Conservation (phyloP, 2,113 vertebrate species). For the Centropus bengalensis region DNA sequence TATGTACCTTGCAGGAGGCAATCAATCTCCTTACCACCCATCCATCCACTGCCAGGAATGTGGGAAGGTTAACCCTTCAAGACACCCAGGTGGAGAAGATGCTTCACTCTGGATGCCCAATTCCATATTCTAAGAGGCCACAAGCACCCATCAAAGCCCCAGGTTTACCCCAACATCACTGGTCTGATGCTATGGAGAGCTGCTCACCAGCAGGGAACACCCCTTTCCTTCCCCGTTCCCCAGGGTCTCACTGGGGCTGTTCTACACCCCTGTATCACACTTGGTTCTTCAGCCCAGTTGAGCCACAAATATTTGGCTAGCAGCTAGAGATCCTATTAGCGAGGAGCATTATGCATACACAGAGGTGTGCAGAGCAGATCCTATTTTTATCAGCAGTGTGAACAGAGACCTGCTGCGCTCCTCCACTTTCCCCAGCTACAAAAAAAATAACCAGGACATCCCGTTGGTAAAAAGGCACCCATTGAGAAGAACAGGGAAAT, state of each 20-base stretch:
- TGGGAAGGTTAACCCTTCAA: neutral
- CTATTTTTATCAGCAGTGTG: rapidly evolving
- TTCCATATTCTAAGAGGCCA: neutral
- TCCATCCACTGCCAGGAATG: neutral
- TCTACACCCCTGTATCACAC: neutral
- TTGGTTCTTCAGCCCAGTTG: neutral
- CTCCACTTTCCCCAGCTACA: neutral
- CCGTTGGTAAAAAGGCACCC: neutral
- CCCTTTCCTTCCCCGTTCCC: neutral
- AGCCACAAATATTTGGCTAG: neutral
- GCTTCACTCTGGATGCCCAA: neutral
- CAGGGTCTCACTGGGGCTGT: rapidly evolving
- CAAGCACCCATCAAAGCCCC: rapidly evolving
- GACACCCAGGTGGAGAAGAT: neutral
- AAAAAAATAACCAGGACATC: neutral
- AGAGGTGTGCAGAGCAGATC: rapidly evolving
- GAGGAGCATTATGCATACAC: rapidly evolving
- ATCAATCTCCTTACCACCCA: neutral
- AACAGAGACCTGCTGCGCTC: neutral
- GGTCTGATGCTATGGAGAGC: neutral
- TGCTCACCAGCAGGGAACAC: neutral
- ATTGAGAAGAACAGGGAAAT: neutral
- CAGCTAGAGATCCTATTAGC: rapidly evolving
- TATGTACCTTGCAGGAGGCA: neutral
- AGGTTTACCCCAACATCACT: neutral